Evolutionary conservation across 2,113 vertebrate species (phyloP).

Genomic region (Puffinus mauretanicus): DNA sequence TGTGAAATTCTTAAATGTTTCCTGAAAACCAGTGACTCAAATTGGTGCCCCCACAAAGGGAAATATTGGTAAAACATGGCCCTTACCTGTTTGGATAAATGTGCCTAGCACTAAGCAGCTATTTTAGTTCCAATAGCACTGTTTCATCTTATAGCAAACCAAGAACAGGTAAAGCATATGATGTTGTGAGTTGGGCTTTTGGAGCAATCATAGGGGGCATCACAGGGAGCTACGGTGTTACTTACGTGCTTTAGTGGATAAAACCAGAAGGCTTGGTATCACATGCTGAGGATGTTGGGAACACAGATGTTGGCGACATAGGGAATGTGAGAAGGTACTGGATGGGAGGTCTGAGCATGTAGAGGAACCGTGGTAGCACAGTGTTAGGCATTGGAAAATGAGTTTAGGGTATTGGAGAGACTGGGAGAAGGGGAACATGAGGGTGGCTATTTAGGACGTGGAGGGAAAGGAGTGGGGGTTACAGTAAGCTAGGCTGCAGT

Average conservation of each 20-base stretch:
- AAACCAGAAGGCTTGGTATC: background rate
- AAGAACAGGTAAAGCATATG: background rate
- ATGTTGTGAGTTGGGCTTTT: background rate
- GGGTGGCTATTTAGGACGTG: background rate
- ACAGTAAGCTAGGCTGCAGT: background rate
- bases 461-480: background rate
- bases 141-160: background rate
- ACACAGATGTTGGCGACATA: background rate
- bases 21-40: background rate
- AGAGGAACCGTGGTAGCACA: background rate
- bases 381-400: background rate
- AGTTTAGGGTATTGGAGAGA: background rate
- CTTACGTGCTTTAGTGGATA: background rate
- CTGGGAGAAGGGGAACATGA: background rate
- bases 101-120: background rate
- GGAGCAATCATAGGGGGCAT: background rate
- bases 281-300: background rate
- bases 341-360: background rate
- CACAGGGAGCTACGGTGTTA: fast-evolving
- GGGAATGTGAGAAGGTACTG: background rate
- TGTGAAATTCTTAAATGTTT: background rate
- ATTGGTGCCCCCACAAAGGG: background rate
- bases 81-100: background rate
- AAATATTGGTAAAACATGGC: background rate
- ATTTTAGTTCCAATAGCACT: background rate